phyloP scores from a whole-genome alignment of 1,140 invertebrate species.

The Trichonephila clavata region DNA sequence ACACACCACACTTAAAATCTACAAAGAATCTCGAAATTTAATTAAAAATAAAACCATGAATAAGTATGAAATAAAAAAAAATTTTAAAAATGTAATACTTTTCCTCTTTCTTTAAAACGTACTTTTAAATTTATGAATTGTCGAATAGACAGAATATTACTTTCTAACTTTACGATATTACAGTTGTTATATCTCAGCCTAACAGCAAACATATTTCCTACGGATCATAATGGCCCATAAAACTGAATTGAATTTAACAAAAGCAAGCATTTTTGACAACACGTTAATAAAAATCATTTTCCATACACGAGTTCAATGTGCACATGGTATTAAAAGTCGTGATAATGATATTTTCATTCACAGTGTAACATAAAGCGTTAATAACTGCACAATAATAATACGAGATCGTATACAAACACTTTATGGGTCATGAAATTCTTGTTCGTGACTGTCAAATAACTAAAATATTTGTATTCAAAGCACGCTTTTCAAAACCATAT shows the following conservation, averaged over 20 bases:
- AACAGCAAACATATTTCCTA: not conserved
- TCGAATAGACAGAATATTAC: too few relatives aligned
- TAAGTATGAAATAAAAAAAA: too few relatives aligned
- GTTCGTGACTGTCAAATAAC: not conserved
- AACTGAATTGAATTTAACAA: not conserved
- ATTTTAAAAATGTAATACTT: too few relatives aligned
- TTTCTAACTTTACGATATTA: too few relatives aligned
- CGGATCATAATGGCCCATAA: not conserved
- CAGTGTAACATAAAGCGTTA: not conserved
- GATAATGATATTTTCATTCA: not conserved
- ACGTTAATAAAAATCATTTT: not conserved
- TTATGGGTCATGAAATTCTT: not conserved
- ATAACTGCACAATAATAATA: not conserved
- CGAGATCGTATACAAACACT: not conserved
- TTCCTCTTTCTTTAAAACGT: too few relatives aligned
- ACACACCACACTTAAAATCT: too few relatives aligned
- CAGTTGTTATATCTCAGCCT: too few relatives aligned
- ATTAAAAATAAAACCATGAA: too few relatives aligned
- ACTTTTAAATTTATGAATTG: too few relatives aligned
- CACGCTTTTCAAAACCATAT: not conserved
- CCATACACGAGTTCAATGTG: not conserved
- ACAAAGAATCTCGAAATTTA: too few relatives aligned
- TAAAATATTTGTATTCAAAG: not conserved
- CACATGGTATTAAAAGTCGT: not conserved
- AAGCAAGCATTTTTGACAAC: not conserved